Percentiles rank a stretch among this genome's conserved stretches.
Evolutionary conservation across 2,113 vertebrate species (phyloP).

Genomic region (Misgurnus mizolepis): DNA sequence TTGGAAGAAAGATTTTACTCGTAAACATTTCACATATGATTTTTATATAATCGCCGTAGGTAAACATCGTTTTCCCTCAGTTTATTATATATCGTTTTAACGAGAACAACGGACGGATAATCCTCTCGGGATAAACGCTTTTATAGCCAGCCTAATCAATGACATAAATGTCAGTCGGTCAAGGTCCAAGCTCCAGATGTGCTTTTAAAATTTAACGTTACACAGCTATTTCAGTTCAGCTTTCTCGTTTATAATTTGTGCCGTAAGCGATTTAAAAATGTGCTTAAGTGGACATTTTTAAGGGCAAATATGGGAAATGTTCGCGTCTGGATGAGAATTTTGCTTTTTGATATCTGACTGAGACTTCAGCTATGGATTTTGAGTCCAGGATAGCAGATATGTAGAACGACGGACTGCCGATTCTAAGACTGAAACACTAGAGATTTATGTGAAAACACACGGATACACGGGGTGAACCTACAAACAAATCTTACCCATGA

Average conservation of each 20-base stretch:
- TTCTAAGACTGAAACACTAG: background rate
- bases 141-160: constrained; percentile 57
- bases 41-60: background rate
- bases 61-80: background rate
- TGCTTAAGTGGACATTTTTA: background rate
- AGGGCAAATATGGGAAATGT: constrained; percentile 24
- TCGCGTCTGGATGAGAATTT: constrained; percentile 20
- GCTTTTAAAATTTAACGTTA: constrained; percentile 11
- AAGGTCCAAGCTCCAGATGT: constrained; percentile 66
- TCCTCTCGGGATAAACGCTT: constrained; percentile 1
- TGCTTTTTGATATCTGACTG: background rate
- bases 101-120: background rate
- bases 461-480: background rate
- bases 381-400: constrained; percentile 21
- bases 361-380: constrained; percentile 26
- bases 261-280: background rate
- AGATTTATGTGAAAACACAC: background rate
- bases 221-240: background rate
- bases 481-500: background rate
- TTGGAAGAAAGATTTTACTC: constrained; percentile 4
- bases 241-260: background rate
- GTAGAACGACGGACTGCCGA: background rate
- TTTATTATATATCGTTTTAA: background rate
- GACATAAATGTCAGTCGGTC: constrained; percentile 72
- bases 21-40: background rate